Evolutionary conservation across 1,140 invertebrate genomes (phyloP), one percentile per base, ranked within the genome.

Genomic region (Sweltsa coloradensis): DNA sequence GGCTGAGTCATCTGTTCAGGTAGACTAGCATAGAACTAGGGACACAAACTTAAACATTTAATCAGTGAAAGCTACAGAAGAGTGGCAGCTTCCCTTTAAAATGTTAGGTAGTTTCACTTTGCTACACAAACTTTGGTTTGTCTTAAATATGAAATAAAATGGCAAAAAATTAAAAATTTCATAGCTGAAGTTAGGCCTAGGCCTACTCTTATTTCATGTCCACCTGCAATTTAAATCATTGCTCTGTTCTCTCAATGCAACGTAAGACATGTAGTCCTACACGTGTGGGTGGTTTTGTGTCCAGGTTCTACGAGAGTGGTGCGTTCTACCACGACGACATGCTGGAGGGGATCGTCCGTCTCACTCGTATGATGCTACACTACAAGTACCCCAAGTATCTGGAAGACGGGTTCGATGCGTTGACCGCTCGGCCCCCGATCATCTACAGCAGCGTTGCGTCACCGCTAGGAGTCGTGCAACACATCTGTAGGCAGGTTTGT

Each of bases 371-470:
- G 65, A 75, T 87, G 43, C 57, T 93, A 5, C 83, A 88, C 61
- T 77, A 79, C 57, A 85, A 81, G 57, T 90, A 86, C 59, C 84
- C 85, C 0, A 72, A 82, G 37, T 91, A 85, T 61, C 67, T 81
- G 49, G 81, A 85, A 57, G 84, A 89, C 56, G 87, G 87, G 36
- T 85, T 79, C 49, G 72, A 85, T 41, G 80, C 83, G 3, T 70
- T 90, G 29, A 74, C 79, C 27, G 74, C 76, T 34, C 74, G 80
- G 0, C 76, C 84, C 6, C 89, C 84, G 6, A 70, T 83, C 21
- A 81, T 93, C 57, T 93, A 92, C 69, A 82, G 84, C 53, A 89
- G 83, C 54, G 74, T 83, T 3, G 76, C 81, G 3, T 80, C 82
- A 53, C 79, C 77, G 3, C 64, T 81, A 42, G 79, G 76, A 3